A percentile compares a stretch with the other conserved stretches of the same genome.
Evolutionary conservation across 2,113 vertebrate genomes (phyloP).

Genomic region (Pholis gunnellus): DNA sequence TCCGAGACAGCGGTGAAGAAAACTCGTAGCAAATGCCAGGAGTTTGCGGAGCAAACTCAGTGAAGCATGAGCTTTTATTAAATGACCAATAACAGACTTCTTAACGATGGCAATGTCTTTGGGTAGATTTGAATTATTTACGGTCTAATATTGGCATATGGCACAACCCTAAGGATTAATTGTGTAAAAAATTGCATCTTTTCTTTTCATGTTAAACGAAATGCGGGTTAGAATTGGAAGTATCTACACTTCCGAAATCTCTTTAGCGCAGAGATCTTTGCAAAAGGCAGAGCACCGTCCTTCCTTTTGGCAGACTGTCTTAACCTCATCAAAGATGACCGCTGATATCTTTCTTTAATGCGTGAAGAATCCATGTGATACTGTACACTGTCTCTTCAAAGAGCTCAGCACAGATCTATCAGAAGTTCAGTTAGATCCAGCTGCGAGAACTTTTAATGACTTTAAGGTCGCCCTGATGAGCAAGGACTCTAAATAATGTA

Average conservation of each 20-base stretch:
- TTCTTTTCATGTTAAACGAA: neutral
- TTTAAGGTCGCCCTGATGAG: neutral
- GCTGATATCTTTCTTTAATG: neutral
- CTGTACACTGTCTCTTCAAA: neutral
- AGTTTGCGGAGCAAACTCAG: too few relatives aligned
- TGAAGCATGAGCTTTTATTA: neutral
- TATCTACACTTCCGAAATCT: neutral
- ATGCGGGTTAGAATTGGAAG: neutral
- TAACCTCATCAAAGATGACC: neutral
- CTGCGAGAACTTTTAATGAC: slow-evolving; percentile 10
- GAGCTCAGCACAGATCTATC: neutral
- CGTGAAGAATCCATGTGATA: neutral
- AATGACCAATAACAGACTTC: neutral
- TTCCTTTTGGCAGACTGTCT: neutral
- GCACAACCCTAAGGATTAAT: too few relatives aligned
- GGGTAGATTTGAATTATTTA: too few relatives aligned
- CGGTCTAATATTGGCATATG: too few relatives aligned
- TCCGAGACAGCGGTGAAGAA: too few relatives aligned
- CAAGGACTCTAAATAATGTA: slow-evolving; percentile 11
- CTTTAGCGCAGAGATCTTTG: neutral
- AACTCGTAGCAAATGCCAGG: too few relatives aligned
- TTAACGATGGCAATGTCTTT: too few relatives aligned
- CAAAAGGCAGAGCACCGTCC: neutral
- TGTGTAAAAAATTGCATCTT: neutral
- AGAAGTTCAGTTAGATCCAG: neutral